Evolutionary conservation across 2,113 vertebrate genomes (phyloP), one percentile per base, ranked within the genome.

Genomic region (Bubo scandiacus): DNA sequence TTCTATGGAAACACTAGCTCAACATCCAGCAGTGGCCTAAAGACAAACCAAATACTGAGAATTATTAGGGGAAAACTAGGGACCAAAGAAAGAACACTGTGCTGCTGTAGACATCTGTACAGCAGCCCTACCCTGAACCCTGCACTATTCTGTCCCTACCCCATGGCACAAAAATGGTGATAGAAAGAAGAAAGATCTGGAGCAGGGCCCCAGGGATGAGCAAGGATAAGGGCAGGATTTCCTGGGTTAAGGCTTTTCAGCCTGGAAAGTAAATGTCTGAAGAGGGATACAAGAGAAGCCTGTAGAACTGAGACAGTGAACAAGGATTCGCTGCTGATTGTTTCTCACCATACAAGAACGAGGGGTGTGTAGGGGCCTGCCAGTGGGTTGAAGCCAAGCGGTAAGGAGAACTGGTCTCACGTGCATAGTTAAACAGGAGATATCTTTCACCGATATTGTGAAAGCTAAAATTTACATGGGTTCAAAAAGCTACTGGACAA

Each of bases 391-490:
- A 21, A 36, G 54, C 11, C n/a, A 5, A 26, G 88, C 75, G 15
- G 79, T 19, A 8, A 78, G 38, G 30, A 27, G 42, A 26, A n/a
- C 22, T 23, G 29, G 10, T 61, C 45, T 54, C 55, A 32, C 3
- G 4, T 10, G n/a, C 1, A 0, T 3, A 15, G 25, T 47, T 66
- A 45, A 45, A 20, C 52, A 15, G 11, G 6, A 68, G 63, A 54
- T 20, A 29, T 78, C 45, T 68, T 51, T 29, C 81, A 63, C 43
- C 1, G 2, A 12, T 51, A 8, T 2, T 6, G 15, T 6, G 71
- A 67, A 66, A 94, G 80, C 77, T 32, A 66, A 58, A 92, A 95
- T 94, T 83, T 81, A 88, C 92, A 88, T 43, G 67, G n/a, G 92
- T 94, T 88, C 71, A 91, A 32, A 72, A 94, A 93, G 75, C 43